A percentile compares a stretch with the other conserved stretches of the same genome.
Conservation (phyloP, 92 coral and sea anemone genomes). For the Parazoanthus darwini region DNA sequence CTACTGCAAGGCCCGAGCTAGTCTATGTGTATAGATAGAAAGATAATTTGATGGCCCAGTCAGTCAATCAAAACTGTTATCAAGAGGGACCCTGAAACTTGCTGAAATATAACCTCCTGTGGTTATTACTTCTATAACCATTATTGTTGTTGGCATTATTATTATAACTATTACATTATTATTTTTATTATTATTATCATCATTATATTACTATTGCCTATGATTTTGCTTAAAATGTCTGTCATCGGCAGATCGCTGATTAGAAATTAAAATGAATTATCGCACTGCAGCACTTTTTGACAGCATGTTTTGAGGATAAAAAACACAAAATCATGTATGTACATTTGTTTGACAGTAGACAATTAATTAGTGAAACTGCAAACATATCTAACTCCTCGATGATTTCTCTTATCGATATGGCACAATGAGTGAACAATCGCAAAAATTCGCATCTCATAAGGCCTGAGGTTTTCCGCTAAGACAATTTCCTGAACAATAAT, state of each 20-base stretch:
- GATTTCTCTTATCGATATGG: not conserved
- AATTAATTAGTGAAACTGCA: not conserved
- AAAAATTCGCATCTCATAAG: not conserved
- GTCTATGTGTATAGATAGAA: too few species aligned
- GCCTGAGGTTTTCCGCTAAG: conserved; percentile 1
- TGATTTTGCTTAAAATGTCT: not conserved
- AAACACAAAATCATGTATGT: not conserved
- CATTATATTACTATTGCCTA: not conserved
- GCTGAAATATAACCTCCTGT: too few species aligned
- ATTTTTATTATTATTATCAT: too few species aligned
- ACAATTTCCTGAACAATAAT: conserved; percentile 32
- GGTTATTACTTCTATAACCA: too few species aligned
- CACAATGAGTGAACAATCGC: not conserved
- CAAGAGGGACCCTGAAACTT: too few species aligned
- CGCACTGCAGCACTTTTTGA: not conserved
- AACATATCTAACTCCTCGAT: not conserved
- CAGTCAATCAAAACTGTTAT: too few species aligned
- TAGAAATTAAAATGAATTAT: conserved; percentile 11
- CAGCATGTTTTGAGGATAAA: not conserved
- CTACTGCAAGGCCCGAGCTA: too few species aligned
- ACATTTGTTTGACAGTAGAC: conserved; percentile 1
- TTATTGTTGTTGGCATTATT: too few species aligned
- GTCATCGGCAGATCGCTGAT: not conserved
- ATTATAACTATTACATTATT: too few species aligned
- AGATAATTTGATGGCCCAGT: too few species aligned